Percentiles rank a stretch among this genome's conserved stretches.
phyloP scores from a whole-genome alignment of 2,797 vertebrate genomes.

The Megalops cyprinoides region DNA sequence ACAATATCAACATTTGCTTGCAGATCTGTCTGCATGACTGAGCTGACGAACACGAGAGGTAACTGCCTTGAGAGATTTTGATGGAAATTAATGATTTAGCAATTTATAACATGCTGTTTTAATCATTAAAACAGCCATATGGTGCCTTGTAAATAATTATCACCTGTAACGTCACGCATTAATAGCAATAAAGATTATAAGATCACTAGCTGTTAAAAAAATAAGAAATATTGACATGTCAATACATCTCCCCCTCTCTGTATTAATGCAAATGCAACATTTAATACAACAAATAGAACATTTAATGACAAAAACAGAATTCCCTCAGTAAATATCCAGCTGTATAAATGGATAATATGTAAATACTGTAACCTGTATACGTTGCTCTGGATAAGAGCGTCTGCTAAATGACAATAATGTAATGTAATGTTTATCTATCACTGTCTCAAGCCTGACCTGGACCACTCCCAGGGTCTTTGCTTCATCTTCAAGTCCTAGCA shows the following conservation, averaged over 20 bases:
- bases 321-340: too few relatives aligned
- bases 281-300: too few relatives aligned
- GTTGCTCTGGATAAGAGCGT: too few relatives aligned
- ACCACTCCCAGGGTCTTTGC: too few relatives aligned
- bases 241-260: conserved; percentile 28
- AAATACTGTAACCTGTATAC: too few relatives aligned
- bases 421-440: too few relatives aligned
- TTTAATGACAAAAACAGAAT: too few relatives aligned
- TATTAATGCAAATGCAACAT: background rate
- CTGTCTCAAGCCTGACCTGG: too few relatives aligned
- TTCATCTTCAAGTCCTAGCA: too few relatives aligned
- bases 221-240: conserved; percentile 27
- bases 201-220: conserved; percentile 33
- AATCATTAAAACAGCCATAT: conserved; percentile 44
- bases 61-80: conserved; percentile 20
- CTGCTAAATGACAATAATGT: too few relatives aligned
- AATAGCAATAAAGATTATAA: conserved; percentile 29
- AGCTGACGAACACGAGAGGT: conserved; percentile 3
- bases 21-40: background rate
- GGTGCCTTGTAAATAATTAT: conserved; percentile 42
- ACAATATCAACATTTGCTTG: background rate
- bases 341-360: too few relatives aligned
- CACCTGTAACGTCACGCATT: conserved; percentile 28
- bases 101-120: conserved; percentile 35
- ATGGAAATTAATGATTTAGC: conserved; percentile 21